phyloP scores from a whole-genome alignment of 2,113 vertebrate genomes.

The Astatotilapia flaviijosephi region DNA sequence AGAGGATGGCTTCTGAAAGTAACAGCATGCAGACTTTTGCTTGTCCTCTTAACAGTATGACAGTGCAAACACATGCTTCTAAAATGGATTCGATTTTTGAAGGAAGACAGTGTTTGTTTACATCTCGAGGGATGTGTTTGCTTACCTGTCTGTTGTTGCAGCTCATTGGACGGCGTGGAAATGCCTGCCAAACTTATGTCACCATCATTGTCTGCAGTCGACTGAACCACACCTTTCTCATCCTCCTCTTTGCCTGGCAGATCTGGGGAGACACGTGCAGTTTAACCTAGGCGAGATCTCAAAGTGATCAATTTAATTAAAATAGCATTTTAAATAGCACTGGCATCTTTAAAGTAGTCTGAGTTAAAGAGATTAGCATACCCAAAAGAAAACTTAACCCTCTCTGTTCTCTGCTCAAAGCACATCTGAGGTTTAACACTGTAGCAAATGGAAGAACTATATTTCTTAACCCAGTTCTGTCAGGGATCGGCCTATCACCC shows the following conservation, averaged over 20 bases:
- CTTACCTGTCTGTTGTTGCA: constrained; percentile 43
- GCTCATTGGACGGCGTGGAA: neutral
- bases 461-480: constrained; percentile 72
- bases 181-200: neutral
- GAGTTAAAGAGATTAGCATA: constrained; percentile 8
- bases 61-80: neutral
- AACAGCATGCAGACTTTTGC: neutral
- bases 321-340: neutral
- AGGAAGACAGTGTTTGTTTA: neutral
- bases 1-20: neutral
- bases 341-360: neutral
- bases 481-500: constrained; percentile 45
- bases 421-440: constrained; percentile 6
- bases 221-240: constrained; percentile 6
- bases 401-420: neutral
- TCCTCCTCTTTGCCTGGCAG: neutral
- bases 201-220: neutral
- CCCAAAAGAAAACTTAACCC: constrained; percentile 2
- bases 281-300: constrained; percentile 21
- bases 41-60: neutral
- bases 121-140: neutral
- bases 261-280: constrained; percentile 41
- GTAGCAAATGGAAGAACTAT: constrained; percentile 6
- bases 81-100: neutral
- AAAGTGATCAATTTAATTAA: neutral